A percentile compares a stretch with the other conserved stretches of the same genome.
Evolutionary conservation across 2,113 vertebrate species (phyloP).

Genomic region (Platysternon megacephalum): DNA sequence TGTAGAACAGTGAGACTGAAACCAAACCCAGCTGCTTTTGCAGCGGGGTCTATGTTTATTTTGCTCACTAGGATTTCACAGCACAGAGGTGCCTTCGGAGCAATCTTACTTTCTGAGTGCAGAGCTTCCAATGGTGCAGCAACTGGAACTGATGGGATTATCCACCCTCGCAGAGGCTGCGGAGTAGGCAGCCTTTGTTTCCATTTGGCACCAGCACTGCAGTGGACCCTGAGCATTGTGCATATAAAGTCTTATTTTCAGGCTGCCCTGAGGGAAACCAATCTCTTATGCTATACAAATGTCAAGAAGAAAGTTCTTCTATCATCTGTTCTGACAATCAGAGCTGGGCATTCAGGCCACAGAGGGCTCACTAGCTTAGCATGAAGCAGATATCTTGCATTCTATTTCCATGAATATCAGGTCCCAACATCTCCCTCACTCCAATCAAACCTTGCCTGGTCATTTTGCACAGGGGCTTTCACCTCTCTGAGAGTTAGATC

Average conservation of each 20-base stretch:
- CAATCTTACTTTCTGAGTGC: not conserved
- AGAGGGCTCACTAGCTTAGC: not conserved
- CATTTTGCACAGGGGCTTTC: not conserved
- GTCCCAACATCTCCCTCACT: not conserved
- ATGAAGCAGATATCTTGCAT: not conserved
- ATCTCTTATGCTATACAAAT: not conserved
- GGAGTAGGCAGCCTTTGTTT: constrained; percentile 47
- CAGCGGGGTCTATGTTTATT: fast-evolving
- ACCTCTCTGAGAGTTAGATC: not conserved
- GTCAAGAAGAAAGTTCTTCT: not conserved
- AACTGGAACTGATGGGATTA: constrained; percentile 65
- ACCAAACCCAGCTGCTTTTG: not conserved
- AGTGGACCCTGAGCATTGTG: constrained; percentile 20
- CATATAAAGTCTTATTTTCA: constrained; percentile 27
- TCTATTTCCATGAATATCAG: not conserved
- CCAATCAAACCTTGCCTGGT: fast-evolving
- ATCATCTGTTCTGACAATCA: fast-evolving
- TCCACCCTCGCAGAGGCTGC: not conserved
- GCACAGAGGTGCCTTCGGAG: constrained; percentile 39
- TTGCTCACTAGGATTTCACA: not conserved
- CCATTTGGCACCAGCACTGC: constrained; percentile 11
- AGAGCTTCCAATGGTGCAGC: constrained; percentile 9
- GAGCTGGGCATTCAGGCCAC: not conserved
- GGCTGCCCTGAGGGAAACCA: not conserved
- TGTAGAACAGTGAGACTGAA: not conserved